Conservation (phyloP, 2,888 invertebrate species). For the Clistopyga incitator region DNA sequence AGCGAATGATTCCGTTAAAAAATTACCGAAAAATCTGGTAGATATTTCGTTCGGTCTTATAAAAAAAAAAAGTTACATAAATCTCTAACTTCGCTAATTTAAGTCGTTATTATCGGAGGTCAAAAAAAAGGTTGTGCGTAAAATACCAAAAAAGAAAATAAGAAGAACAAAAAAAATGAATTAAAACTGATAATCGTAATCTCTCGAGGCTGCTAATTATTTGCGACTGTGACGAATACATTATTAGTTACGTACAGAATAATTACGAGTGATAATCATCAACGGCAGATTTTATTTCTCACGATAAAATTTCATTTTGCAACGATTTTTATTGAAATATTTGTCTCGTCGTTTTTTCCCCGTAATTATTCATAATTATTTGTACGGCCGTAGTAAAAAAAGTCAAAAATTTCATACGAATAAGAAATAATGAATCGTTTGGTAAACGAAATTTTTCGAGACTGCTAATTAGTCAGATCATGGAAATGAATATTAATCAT, state of each 20-base stretch:
- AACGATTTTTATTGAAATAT: background rate
- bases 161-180: conserved; percentile 6
- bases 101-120: conserved; percentile 35
- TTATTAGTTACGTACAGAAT: background rate
- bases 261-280: background rate
- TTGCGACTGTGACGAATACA: conserved; percentile 31
- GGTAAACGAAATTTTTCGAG: conserved; percentile 45
- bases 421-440: conserved; percentile 21
- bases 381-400: background rate
- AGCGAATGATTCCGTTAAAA: conserved; percentile 70
- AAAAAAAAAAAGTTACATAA: conserved; percentile 20
- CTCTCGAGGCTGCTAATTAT: conserved; percentile 45
- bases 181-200: conserved; percentile 57
- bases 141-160: conserved; percentile 50
- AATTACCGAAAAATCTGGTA: conserved; percentile 70
- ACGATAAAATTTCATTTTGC: background rate
- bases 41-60: background rate
- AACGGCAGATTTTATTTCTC: background rate
- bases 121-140: conserved; percentile 15
- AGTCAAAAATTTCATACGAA: background rate
- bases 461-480: conserved; percentile 33
- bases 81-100: conserved; percentile 15
- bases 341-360: background rate
- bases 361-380: background rate
- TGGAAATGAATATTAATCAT: background rate